Evolutionary conservation across 2,113 vertebrate genomes (phyloP), one percentile per base, ranked within the genome.

Genomic region (Protobothrops mucrosquamatus): DNA sequence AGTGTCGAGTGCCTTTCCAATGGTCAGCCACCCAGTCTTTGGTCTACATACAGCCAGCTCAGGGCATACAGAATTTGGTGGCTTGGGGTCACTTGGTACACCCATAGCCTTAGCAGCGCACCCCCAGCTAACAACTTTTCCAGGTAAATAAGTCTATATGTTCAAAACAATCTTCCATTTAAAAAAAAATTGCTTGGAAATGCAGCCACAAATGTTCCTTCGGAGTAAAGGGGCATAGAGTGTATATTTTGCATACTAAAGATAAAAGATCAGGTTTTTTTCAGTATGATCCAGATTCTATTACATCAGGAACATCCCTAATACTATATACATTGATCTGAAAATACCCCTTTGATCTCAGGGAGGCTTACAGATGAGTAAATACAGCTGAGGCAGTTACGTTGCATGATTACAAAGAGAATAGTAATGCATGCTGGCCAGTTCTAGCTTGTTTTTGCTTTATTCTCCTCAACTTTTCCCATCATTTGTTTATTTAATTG

Each of bases 81-180:
- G 98, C 94, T 97, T 99, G 93, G 98, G 98, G 94, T 98, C 97
- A 95, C 97, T 99, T 96, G 98, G 98, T 96, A 97, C 98, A 97
- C 98, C 98, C 93, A 98, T 98, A 93, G 97, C 98, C 94, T 97
- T 98, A 96, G 97, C 97, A 81, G 97, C 98, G 96, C 98, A 97
- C 94, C 97, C 98, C 93, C 98, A 98, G 93, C 97, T 98, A 96
- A 97, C 98, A 93, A 93, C 97, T 95, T 98, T 98, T 97, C 97
- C 98, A 98, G 98, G 98, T 98, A 97, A 96, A 96, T 89, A 56
- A 81, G 74, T 81, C 74, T 81, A 81, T 81, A 18, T 81, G 34
- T 81, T 81, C 74, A 81, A 81, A 81, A 81, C n/a, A 81, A 43
- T 22, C 74, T 81, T 94, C 90, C 93, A 57, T 94, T 96, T 91